phyloP scores from a whole-genome alignment of 2,113 vertebrate genomes.

The Carassius gibelio region DNA sequence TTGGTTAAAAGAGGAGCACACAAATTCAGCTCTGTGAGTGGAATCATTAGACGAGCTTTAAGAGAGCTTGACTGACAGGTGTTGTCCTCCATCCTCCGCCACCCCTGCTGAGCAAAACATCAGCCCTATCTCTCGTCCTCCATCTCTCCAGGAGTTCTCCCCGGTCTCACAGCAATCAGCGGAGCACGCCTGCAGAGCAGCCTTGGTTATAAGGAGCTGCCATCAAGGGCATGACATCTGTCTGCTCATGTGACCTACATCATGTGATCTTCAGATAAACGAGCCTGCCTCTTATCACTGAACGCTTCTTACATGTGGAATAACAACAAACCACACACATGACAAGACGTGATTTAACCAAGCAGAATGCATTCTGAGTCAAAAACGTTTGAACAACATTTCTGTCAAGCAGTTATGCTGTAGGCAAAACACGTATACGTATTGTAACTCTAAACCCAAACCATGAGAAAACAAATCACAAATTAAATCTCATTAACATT shows the following conservation, averaged over 20 bases:
- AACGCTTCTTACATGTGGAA: neutral
- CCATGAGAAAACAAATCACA: neutral
- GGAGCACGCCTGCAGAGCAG: neutral
- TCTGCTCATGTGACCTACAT: conserved; percentile 10
- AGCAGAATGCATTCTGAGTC: neutral
- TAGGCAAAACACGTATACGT: neutral
- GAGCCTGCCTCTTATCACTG: neutral
- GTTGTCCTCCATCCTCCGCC: conserved; percentile 1
- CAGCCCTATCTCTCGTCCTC: neutral
- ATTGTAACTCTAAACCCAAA: neutral
- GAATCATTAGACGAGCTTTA: conserved; percentile 9
- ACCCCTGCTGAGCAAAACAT: conserved; percentile 22
- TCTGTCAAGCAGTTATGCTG: neutral
- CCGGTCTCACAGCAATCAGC: neutral
- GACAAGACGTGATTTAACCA: neutral
- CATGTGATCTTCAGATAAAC: neutral
- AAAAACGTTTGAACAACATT: neutral
- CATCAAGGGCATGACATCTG: neutral
- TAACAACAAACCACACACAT: neutral
- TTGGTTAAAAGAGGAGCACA: neutral
- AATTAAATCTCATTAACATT: neutral
- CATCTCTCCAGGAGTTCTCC: neutral
- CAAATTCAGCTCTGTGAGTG: neutral
- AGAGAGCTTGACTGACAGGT: conserved; percentile 9
- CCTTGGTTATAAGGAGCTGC: neutral